Evolutionary conservation across 2,888 invertebrate genomes (phyloP).

Genomic region (Nebria brevicollis): DNA sequence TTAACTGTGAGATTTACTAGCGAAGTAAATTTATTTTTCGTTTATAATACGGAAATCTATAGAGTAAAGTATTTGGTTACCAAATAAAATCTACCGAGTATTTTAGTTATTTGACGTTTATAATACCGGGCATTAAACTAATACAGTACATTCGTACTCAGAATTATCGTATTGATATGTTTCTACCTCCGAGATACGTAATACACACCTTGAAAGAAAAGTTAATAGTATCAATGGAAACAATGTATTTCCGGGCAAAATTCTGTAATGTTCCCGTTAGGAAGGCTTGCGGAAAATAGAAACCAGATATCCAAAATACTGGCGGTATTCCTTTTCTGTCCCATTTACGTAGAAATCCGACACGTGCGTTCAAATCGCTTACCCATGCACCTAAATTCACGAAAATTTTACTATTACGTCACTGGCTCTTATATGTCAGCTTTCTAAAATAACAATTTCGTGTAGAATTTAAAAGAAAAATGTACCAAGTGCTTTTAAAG

Average conservation of each 20-base stretch:
- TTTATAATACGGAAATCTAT: too few relatives aligned
- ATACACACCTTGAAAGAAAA: slow-evolving; percentile 69
- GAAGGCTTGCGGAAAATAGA: slow-evolving; percentile 88
- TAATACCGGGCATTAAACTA: too few relatives aligned
- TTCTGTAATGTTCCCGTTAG: slow-evolving; percentile 85
- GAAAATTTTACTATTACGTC: not conserved
- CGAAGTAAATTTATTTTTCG: too few relatives aligned
- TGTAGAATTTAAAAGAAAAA: slow-evolving; percentile 32
- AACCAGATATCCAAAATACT: slow-evolving; percentile 86
- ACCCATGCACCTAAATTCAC: slow-evolving; percentile 72
- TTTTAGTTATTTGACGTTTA: too few relatives aligned
- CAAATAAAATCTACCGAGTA: too few relatives aligned
- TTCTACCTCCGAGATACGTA: not conserved
- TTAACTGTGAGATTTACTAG: too few relatives aligned
- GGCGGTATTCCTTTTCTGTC: slow-evolving; percentile 73
- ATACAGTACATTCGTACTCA: not conserved
- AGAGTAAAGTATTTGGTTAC: too few relatives aligned
- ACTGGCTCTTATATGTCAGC: too few relatives aligned
- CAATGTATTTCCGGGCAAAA: slow-evolving; percentile 78
- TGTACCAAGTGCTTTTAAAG: slow-evolving; percentile 75
- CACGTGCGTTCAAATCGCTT: slow-evolving; percentile 70
- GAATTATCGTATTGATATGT: too few relatives aligned
- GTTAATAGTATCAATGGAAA: slow-evolving; percentile 78
- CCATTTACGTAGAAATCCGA: slow-evolving; percentile 75
- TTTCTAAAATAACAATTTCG: too few relatives aligned